Percentiles rank a stretch among this genome's conserved stretches.
Conservation (phyloP, 2,113 vertebrate species). For the Genyomyrus donnyi region DNA sequence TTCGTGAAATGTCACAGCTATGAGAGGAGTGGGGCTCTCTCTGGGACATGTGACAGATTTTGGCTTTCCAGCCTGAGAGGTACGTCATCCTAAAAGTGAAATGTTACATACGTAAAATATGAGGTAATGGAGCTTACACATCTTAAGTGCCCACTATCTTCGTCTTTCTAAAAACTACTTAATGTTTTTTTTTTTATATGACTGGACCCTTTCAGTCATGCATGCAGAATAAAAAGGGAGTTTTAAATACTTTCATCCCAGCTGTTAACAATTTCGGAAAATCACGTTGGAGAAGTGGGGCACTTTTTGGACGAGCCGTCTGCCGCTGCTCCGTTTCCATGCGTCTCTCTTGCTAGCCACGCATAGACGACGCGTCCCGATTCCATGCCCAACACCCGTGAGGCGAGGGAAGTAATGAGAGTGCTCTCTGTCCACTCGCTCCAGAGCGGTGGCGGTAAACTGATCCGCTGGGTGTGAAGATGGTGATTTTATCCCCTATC, state of each 20-base stretch:
- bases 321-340: background rate
- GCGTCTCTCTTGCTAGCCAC: background rate
- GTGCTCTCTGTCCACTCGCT: background rate
- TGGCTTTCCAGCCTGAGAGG: background rate
- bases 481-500: constrained; percentile 47
- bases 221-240: background rate
- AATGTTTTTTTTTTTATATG: constrained; percentile 1
- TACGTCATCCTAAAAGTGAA: background rate
- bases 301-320: background rate
- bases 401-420: background rate
- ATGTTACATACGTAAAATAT: background rate
- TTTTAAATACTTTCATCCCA: background rate
- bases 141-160: constrained; percentile 3
- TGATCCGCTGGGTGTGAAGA: constrained; percentile 47
- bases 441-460: constrained; percentile 25
- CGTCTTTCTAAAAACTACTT: background rate
- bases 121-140: constrained; percentile 9
- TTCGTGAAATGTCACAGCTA: background rate
- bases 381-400: background rate
- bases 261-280: background rate
- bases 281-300: background rate
- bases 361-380: background rate
- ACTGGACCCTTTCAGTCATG: background rate
- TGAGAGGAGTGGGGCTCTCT: background rate
- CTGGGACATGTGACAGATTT: constrained; percentile 1